A percentile compares a stretch with the other conserved stretches of the same genome.
These are phyloP conservation scores for Craseonycteris thonglongyai DNA, from an alignment of 2,113 vertebrate genomes.

Conservation along the genomic window DNA sequence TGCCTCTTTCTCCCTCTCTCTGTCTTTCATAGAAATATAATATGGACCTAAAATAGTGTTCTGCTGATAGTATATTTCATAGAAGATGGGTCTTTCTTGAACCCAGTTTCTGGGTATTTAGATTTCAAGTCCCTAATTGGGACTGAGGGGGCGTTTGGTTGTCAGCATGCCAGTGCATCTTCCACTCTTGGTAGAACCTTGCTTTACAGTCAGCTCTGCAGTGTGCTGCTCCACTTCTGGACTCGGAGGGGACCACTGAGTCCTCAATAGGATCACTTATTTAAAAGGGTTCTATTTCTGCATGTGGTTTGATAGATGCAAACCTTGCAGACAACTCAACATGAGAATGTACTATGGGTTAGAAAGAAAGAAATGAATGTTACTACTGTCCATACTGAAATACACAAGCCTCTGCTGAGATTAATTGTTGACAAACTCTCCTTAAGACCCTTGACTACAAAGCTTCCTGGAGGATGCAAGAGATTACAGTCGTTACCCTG, in stretches of 20 bases:
- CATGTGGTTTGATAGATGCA: background rate
- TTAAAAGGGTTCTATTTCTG: background rate
- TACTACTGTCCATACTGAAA: background rate
- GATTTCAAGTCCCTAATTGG: background rate
- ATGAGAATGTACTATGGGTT: background rate
- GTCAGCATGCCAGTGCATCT: background rate
- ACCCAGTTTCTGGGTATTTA: background rate
- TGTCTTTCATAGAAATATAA: background rate
- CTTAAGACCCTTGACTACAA: background rate
- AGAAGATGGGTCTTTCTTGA: background rate
- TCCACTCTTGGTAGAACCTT: background rate
- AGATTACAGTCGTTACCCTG: slow-evolving; percentile 30
- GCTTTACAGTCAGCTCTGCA: background rate
- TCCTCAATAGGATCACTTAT: background rate
- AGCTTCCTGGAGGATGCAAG: background rate
- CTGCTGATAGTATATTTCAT: background rate
- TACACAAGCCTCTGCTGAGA: background rate
- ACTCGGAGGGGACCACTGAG: background rate
- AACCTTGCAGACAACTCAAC: background rate
- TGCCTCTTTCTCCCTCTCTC: background rate
- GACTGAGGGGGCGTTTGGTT: background rate
- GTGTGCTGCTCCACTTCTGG: background rate
- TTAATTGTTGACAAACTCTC: background rate
- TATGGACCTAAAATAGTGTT: background rate
- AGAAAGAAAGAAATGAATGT: background rate